Conservation (phyloP, 1,140 invertebrate species). For the Sycophaga agraensis region DNA sequence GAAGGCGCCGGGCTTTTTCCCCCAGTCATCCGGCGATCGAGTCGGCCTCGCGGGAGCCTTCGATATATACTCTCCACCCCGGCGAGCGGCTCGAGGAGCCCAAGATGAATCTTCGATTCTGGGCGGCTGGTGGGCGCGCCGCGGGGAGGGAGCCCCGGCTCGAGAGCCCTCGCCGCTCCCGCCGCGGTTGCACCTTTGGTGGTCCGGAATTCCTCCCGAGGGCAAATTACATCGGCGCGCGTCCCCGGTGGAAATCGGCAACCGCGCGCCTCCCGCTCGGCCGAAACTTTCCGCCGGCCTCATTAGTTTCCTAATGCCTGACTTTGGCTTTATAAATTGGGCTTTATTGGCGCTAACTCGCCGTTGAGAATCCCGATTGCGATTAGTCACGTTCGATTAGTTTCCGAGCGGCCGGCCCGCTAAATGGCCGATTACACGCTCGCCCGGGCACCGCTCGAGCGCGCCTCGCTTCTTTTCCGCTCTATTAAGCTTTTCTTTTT, state of each 20-base stretch:
- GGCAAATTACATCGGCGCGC: constrained; percentile 41
- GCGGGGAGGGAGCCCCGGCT: constrained; percentile 30
- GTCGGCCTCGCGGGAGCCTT: constrained; percentile 9
- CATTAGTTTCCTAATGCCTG: neutral
- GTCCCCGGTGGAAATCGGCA: constrained; percentile 42
- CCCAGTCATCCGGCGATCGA: constrained; percentile 22
- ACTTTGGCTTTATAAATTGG: constrained; percentile 6
- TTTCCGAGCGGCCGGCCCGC: constrained; percentile 28
- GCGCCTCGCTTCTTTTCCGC: no score
- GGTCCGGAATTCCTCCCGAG: constrained; percentile 48
- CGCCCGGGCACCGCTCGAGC: no score
- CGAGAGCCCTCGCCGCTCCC: constrained; percentile 30
- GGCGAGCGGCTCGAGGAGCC: constrained; percentile 40
- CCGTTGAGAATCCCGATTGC: constrained; percentile 40
- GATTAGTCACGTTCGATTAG: constrained; percentile 45
- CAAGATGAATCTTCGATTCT: constrained; percentile 47
- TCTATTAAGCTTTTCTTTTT: neutral
- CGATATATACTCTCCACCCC: constrained; percentile 40
- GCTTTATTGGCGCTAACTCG: constrained; percentile 32
- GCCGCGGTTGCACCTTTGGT: no score
- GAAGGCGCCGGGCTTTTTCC: no score
- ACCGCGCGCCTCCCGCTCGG: constrained; percentile 12
- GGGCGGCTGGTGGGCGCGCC: constrained; percentile 23
- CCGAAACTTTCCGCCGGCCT: neutral
- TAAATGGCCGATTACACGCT: constrained; percentile 45